Conservation (phyloP, 2,888 invertebrate species). For the Dynastes grantii region DNA sequence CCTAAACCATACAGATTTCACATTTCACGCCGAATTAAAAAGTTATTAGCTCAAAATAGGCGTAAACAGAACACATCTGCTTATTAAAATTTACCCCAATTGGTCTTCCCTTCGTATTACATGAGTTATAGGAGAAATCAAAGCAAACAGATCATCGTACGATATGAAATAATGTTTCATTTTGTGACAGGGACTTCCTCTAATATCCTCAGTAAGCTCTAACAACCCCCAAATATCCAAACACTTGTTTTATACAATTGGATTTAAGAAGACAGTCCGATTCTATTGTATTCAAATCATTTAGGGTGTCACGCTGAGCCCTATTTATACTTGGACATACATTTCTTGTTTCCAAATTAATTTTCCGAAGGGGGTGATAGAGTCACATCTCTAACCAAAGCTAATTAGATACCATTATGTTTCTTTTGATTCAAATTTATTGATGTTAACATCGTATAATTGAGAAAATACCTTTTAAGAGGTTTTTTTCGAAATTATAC, state of each 20-base stretch:
- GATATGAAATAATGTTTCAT: neutral
- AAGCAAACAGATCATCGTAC: neutral
- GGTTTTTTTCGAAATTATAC: too few relatives aligned
- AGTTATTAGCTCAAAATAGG: constrained; percentile 21
- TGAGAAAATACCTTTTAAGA: too few relatives aligned
- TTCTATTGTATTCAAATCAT: constrained; percentile 14
- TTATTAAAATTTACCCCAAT: constrained; percentile 40
- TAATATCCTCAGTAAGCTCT: neutral
- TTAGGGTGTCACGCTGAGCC: neutral
- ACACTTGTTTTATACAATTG: constrained; percentile 30
- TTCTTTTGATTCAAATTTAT: neutral
- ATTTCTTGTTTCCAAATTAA: too few relatives aligned
- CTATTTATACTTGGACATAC: too few relatives aligned
- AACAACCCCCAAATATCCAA: neutral
- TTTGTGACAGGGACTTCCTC: neutral
- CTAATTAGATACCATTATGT: constrained; percentile 54
- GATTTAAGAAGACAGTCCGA: neutral
- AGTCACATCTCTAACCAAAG: constrained; percentile 54
- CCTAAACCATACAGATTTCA: neutral
- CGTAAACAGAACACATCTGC: constrained; percentile 32
- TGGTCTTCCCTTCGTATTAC: neutral
- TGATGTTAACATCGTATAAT: neutral
- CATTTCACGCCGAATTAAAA: constrained; percentile 21
- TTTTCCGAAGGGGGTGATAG: too few relatives aligned
- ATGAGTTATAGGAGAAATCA: neutral